phyloP scores from a whole-genome alignment of 2,888 invertebrate species.

The Dichetophora obliterata region DNA sequence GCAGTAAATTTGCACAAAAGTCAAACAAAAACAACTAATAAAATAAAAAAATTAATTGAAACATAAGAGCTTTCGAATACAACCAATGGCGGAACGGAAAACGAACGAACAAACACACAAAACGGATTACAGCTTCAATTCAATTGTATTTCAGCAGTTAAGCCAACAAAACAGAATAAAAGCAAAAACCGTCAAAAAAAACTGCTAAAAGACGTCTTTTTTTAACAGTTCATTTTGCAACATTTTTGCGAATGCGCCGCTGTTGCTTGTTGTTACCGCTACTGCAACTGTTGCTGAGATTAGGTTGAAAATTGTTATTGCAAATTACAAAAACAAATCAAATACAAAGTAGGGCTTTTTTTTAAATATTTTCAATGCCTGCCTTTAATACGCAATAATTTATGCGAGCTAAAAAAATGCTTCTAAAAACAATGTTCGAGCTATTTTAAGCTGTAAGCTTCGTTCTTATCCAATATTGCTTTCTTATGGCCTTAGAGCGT shows the following conservation, averaged over 20 bases:
- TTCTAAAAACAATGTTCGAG: neutral
- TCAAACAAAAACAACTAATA: constrained; percentile 11
- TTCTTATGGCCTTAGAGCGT: neutral
- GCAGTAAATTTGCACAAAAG: neutral
- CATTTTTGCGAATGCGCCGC: neutral
- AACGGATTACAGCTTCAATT: constrained; percentile 18
- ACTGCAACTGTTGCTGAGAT: constrained; percentile 22
- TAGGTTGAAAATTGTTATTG: constrained; percentile 12
- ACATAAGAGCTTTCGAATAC: constrained; percentile 2
- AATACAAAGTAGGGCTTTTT: neutral
- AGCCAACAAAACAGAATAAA: neutral
- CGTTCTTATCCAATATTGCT: neutral
- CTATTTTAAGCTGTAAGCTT: neutral
- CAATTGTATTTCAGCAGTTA: constrained; percentile 21
- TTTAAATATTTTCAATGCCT: neutral
- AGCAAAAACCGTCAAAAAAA: neutral
- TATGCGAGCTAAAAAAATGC: constrained; percentile 4
- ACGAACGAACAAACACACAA: neutral
- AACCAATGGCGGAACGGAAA: neutral
- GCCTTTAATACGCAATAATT: constrained; percentile 17
- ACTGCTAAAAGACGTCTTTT: neutral
- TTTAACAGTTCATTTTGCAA: neutral
- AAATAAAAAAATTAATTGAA: neutral
- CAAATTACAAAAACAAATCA: neutral
- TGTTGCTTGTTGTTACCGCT: neutral